Base-by-base conservation (phyloP, 2,888 invertebrate genomes). In the Fabriciana adippe region DNA sequence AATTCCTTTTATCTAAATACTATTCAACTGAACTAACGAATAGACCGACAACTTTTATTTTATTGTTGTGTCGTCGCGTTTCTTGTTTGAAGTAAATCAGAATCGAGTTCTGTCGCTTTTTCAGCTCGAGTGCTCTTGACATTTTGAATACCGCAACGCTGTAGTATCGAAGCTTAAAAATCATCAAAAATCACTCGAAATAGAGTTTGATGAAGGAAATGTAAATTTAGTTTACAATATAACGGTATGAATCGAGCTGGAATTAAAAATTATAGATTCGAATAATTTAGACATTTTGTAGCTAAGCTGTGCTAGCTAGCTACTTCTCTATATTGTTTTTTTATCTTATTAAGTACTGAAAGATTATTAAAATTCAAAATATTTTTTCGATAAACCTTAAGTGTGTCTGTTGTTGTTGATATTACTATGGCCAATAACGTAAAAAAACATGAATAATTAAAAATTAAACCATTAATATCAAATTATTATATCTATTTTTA, bases 1-100 rank as follows among this genome's bases (percentile, higher is more conserved):
- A 31, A 55, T 59, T 47, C 62, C 51, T 62, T 45, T 62, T 56
- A 51, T 55, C 55, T 54, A 60, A 68, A 66, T 60, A 60, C 55
- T 66, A 55, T 59, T 66, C 59, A 18, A 45, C 55, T 64, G 50
- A 55, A 21, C 60, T 69, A 69, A 67, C 64, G 64, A 69, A 69
- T 64, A 26, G 60, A 55, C 64, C 66, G 35, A 67, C 51, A 55
- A 57, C 57, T 63, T 69, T 63, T 55, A 55, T 66, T 62, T 69
- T 53, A 67, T 69, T 66, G 66, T 56, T 67, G 45, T 63, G 45
- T 63, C 66, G 62, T 66, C 26, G 62, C 53, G 50, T 65, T 69
- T 63, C 57, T 60, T 61, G 41, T 51, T 61, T 61, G 51, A 8
- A 50, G 50, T 56, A 56, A 56, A 53, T 57, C 50, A 53, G 55